Conservation (phyloP, 2,797 vertebrate species). For the Mormyrus proboscirostris region DNA sequence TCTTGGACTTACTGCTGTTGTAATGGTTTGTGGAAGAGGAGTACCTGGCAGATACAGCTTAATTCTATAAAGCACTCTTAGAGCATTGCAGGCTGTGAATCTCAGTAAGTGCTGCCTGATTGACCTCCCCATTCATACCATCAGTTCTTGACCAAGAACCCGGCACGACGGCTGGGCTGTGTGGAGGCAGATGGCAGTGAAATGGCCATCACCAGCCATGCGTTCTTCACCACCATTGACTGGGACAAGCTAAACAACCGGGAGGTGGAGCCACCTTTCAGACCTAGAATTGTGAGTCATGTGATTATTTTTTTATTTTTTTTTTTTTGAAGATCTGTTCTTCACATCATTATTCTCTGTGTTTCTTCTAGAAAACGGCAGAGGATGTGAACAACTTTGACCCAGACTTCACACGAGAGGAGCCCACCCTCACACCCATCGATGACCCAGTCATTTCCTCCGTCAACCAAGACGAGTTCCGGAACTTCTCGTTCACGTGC, state of each 20-base stretch:
- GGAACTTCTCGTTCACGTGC: conserved; percentile 88
- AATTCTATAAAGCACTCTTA: background rate
- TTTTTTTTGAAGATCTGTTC: background rate
- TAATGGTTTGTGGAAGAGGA: background rate
- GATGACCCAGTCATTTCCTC: conserved; percentile 79
- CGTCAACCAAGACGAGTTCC: conserved; percentile 91
- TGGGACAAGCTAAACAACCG: conserved; percentile 84
- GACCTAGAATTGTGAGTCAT: conserved; percentile 85
- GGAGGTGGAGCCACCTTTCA: conserved; percentile 87
- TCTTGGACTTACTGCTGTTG: background rate
- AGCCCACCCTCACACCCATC: conserved; percentile 86
- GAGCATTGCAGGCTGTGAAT: background rate
- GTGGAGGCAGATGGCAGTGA: conserved; percentile 73
- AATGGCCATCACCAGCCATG: conserved; percentile 69
- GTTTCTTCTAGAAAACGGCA: conserved; percentile 71
- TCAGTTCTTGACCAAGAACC: conserved; percentile 94
- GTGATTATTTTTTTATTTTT: background rate
- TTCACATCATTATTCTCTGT: background rate
- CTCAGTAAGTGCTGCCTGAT: background rate
- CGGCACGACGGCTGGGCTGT: conserved; percentile 79
- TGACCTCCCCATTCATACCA: conserved; percentile 22
- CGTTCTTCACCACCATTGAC: conserved; percentile 79
- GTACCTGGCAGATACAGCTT: background rate
- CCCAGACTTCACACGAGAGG: conserved; percentile 93
- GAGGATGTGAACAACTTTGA: conserved; percentile 98